phyloP scores from a whole-genome alignment of 1,140 invertebrate species.

The Tenebrio molitor region DNA sequence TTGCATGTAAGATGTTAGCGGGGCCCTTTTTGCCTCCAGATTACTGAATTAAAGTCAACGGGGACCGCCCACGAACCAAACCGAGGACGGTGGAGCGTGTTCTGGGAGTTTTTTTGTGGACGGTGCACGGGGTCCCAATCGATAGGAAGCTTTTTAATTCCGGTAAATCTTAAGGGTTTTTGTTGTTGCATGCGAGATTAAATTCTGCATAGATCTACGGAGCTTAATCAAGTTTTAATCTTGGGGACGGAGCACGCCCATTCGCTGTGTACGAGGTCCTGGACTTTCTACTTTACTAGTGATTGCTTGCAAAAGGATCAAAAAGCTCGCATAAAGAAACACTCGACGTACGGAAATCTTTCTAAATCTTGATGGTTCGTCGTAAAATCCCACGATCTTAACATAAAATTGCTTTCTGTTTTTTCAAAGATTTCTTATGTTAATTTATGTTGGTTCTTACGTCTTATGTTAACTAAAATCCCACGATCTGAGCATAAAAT shows the following conservation, averaged over 20 bases:
- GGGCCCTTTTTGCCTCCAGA: constrained; percentile 50
- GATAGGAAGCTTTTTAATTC: constrained; percentile 37
- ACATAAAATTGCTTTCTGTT: too few relatives aligned
- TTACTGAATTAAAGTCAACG: constrained; percentile 56
- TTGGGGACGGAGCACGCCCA: constrained; percentile 1
- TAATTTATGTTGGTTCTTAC: too few relatives aligned
- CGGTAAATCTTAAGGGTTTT: constrained; percentile 38
- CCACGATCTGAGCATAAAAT: too few relatives aligned
- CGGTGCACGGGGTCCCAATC: constrained; percentile 2
- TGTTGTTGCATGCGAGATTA: constrained; percentile 27
- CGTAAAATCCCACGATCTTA: too few relatives aligned
- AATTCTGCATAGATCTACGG: constrained; percentile 5
- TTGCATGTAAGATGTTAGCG: constrained; percentile 56
- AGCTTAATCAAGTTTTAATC: constrained; percentile 21
- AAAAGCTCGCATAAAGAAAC: too few relatives aligned
- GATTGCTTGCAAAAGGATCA: too few relatives aligned
- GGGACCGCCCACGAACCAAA: constrained; percentile 9
- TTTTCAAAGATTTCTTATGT: too few relatives aligned
- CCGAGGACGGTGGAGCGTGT: not conserved
- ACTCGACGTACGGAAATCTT: too few relatives aligned
- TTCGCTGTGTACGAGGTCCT: too few relatives aligned
- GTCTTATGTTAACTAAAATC: too few relatives aligned
- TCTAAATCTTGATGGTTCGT: too few relatives aligned
- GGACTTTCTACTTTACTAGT: too few relatives aligned
- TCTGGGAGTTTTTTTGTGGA: constrained; percentile 8